Evolutionary conservation across 1,140 invertebrate species (phyloP), one percentile per base, ranked within the genome.

Genomic region (Dinoponera quadriceps): DNA sequence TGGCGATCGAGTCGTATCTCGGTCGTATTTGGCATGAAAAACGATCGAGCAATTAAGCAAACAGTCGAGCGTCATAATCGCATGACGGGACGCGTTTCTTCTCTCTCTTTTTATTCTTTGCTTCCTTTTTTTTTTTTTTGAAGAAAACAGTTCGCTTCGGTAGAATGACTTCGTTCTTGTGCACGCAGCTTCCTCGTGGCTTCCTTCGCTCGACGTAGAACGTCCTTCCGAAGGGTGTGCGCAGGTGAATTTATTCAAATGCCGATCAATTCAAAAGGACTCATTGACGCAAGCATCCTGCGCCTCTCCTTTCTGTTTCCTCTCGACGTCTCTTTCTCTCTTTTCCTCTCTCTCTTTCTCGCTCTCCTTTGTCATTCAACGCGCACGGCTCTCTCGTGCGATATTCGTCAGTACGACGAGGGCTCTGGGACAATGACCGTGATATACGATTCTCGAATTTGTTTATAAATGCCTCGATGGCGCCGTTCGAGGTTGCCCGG

Each of bases 191-290:
- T 44, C 38, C 38, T 44, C 38, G 7, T 44, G 2, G 27, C 57
- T 44, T 69, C 13, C 0, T n/a, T 18, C 83, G 83, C 85, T 65
- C 81, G 55, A 62, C 38, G 54, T 51, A 66, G 51, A 44, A 44
- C 38, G 80, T 86, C 68, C 57, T 80, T 57, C 4, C 22, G 48
- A 22, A 83, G 72, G 65, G 51, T 54, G 66, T 81, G 83, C n/a
- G n/a, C 90, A 91, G 91, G 90, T 91, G 90, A 88, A 90, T 91
- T 90, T 91, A 91, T 91, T 91, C 86, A 89, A 89, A 91, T 91
- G 77, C 82, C 86, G 80, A 91, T 90, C 85, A 85, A 86, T 87
- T 85, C 81, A 78, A 85, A 83, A 86, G 86, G 83, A 83, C 84
- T 91, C 87, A 87, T 91, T 73, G 85, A 86, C 88, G 57, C 69